phyloP scores from a whole-genome alignment of 2,113 vertebrate genomes.

The Trachemys scripta region DNA sequence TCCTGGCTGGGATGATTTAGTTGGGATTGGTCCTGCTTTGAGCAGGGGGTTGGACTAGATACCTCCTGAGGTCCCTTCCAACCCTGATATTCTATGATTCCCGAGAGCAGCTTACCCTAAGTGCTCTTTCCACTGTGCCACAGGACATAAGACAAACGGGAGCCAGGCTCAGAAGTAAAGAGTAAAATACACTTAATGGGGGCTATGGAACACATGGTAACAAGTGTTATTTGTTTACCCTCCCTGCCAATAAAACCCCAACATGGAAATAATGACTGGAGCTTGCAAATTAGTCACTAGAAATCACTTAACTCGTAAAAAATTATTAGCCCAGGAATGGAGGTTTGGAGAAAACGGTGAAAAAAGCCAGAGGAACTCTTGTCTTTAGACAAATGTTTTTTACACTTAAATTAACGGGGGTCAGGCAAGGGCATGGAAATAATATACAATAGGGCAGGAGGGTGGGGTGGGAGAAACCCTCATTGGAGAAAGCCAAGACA shows the following conservation, averaged over 20 bases:
- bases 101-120: fast-evolving
- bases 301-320: conserved; percentile 67
- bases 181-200: neutral
- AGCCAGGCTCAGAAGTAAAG: conserved; percentile 28
- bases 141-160: conserved; percentile 12
- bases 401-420: conserved; percentile 81
- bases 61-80: no score
- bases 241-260: conserved; percentile 58
- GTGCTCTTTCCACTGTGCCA: neutral
- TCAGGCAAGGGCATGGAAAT: conserved; percentile 74
- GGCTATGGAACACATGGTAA: neutral
- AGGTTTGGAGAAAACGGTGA: conserved; percentile 39
- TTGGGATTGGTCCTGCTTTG: no score
- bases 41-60: no score
- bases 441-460: conserved; percentile 41
- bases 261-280: conserved; percentile 68
- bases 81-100: no score
- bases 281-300: conserved; percentile 68
- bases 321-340: conserved; percentile 63
- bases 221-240: conserved; percentile 64
- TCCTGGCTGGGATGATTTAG: no score
- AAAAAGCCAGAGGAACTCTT: conserved; percentile 54
- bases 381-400: conserved; percentile 73
- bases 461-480: neutral
- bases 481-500: neutral